These are phyloP conservation scores for Halictus ligatus DNA, from an alignment of 2,888 invertebrate species.

Conservation along the genomic window DNA sequence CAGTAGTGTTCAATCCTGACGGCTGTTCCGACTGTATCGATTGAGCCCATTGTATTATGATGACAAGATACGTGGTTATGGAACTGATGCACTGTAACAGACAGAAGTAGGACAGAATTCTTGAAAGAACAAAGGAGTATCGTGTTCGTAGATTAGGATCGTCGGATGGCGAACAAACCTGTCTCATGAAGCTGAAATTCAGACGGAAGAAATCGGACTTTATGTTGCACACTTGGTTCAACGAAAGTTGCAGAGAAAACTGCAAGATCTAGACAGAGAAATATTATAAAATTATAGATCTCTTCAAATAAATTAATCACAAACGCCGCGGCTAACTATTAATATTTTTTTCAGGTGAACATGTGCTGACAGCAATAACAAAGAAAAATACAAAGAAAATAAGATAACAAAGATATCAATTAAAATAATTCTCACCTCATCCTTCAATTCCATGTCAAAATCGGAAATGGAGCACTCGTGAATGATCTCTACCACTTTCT, in stretches of 20 bases:
- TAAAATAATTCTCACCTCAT: constrained; percentile 42
- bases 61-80: constrained; percentile 47
- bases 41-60: constrained; percentile 38
- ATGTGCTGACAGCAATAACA: no score
- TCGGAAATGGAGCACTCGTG: constrained; percentile 22
- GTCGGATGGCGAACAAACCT: background rate
- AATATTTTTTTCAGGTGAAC: no score
- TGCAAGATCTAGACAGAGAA: constrained; percentile 40
- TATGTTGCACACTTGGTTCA: background rate
- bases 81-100: constrained; percentile 39
- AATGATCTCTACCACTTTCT: constrained; percentile 27
- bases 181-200: constrained; percentile 13
- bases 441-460: constrained; percentile 19
- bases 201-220: constrained; percentile 31
- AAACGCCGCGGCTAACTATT: no score
- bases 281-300: background rate
- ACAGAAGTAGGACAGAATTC: accelerated
- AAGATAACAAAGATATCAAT: background rate
- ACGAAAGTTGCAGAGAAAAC: constrained; percentile 56
- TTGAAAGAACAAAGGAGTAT: no score
- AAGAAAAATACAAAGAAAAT: background rate
- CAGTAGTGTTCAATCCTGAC: background rate
- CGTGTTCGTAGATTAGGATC: background rate
- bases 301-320: background rate
- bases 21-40: background rate